Evolutionary conservation across 2,888 invertebrate species (phyloP), one percentile per base, ranked within the genome.

Genomic region (Tyria jacobaeae): DNA sequence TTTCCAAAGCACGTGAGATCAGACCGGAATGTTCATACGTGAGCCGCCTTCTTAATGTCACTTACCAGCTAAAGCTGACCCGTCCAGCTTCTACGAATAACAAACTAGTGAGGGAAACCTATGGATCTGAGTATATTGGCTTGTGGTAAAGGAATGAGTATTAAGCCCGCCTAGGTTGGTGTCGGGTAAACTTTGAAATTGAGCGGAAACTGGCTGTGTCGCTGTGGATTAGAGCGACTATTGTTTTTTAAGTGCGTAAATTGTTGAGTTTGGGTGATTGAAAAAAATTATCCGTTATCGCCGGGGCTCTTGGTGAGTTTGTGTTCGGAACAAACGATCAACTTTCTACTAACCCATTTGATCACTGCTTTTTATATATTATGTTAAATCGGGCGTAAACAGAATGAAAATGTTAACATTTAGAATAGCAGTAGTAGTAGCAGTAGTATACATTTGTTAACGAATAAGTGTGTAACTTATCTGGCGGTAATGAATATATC

Each of bases 1-100:
- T 87, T 81, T 72, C n/a, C 79, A 71, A 71, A 81, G 84, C 84
- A 85, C 88, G 87, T 86, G 86, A 83, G 85, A 81, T 83, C 84
- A 83, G 70, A 63, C 76, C 75, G 78, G 77, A 82, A 82, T 80
- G 79, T 70, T 64, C 64, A 67, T 70, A 87, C 88, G 88, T 88
- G 88, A 85, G 76, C 63, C 58, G 87, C 74, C 73, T 87, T 54
- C 73, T 56, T 77, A 83, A 79, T 73, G 68, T 62, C 60, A 57
- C 54, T 57, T 48, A 63, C 87, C 85, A 78, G 53, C 41, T 24
- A 60, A 68, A n/a, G 61, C 4, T 35, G 66, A 62, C 49, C 69
- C 68, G 64, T 75, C 64, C 59, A 65, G n/a, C 14, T 25, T 60
- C 9, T 49, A 24, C 14, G 34, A 53, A n/a, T 2, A 49, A 14